Evolutionary conservation across 2,797 vertebrate genomes (phyloP), one percentile per base, ranked within the genome.

Genomic region (Danio tinwini): DNA sequence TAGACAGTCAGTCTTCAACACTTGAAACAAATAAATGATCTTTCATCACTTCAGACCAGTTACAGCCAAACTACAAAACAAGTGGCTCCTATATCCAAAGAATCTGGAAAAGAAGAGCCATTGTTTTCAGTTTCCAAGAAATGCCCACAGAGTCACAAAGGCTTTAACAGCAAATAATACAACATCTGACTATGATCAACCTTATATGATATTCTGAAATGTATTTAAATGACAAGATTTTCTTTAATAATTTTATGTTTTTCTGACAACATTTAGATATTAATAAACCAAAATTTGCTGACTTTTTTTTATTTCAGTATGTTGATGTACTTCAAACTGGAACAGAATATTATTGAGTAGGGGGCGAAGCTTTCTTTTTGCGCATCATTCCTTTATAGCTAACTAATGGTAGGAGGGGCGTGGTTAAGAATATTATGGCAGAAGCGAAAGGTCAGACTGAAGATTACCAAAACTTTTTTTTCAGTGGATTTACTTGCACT

Each of bases 81-180:
- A 59, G 21, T 10, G 58, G 55, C 42, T 68, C 42, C 44, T 47
- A 56, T n/a, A 50, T 70, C 39, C 49, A 61, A 56, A 65, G 5
- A 42, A 19, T 42, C 42, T 14, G 53, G 3, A 40, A 61, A 82
- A 74, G 71, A 63, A 14, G 49, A 19, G 63, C 29, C 14, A 70
- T 74, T 82, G 76, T 79, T 84, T 40, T 11, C 11, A 37, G 55
- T 47, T 39, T 68, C 79, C 19, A 49, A 74, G 53, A 77, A 75
- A 65, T 47, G 40, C 75, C 75, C 69, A 69, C 58, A 49, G 56
- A 45, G 58, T 74, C 75, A 59, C 71, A 59, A 13, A 58, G 7
- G 45, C 19, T 55, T 68, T 50, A 21, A 70, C 47, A 47, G 59
- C 58, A 62, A 65, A 67, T 74, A 52, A 61, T 8, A 78, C 21